phyloP scores from a whole-genome alignment of 2,888 invertebrate species.

The Drosophila demipolita region DNA sequence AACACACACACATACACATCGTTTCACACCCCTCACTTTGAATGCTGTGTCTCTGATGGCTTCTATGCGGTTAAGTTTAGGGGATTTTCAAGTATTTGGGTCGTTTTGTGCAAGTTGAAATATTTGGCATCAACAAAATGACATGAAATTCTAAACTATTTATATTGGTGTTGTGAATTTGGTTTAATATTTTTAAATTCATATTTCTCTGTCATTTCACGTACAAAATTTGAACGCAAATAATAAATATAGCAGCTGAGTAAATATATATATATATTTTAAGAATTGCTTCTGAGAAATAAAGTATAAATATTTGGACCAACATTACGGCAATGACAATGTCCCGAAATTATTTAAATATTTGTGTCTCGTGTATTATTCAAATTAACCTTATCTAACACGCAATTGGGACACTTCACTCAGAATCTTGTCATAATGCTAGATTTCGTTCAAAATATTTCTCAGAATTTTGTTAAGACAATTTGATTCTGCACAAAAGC shows the following conservation, averaged over 20 bases:
- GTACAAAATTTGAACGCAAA: background rate
- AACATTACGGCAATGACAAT: background rate
- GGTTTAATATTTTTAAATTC: background rate
- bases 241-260: background rate
- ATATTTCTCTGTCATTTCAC: background rate
- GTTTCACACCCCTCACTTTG: slow-evolving; percentile 9
- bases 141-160: slow-evolving; percentile 3
- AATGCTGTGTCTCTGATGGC: slow-evolving; percentile 27
- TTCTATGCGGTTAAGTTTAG: slow-evolving; percentile 21
- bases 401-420: background rate
- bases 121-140: slow-evolving; percentile 17
- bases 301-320: background rate
- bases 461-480: background rate
- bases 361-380: background rate
- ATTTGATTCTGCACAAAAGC: background rate
- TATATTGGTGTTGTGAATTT: slow-evolving; percentile 12
- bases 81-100: slow-evolving; percentile 54
- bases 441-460: background rate
- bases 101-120: slow-evolving; percentile 43
- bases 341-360: background rate
- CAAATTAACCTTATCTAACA: background rate
- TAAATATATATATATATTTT: background rate
- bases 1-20: background rate
- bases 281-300: background rate
- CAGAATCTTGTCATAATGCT: background rate